phyloP scores from a whole-genome alignment of 1,140 invertebrate genomes.

The Diachasma alloeum region DNA sequence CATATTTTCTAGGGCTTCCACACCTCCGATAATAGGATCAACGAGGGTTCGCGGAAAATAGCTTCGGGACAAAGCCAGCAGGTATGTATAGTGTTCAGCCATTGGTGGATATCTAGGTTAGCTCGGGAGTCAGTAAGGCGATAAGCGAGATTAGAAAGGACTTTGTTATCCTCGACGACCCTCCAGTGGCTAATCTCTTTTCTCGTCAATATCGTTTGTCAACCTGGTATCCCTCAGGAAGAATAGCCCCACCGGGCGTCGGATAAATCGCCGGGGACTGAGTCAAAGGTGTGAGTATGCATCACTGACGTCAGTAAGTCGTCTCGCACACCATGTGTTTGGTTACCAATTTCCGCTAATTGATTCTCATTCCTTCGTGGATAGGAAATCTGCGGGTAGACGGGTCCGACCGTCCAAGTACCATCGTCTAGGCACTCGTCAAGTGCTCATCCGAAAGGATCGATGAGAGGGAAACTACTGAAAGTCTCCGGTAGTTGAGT shows the following conservation, averaged over 20 bases:
- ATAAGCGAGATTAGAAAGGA: conserved; percentile 51
- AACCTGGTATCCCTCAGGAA: conserved; percentile 11
- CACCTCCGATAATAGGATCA: conserved; percentile 49
- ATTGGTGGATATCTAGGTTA: conserved; percentile 7
- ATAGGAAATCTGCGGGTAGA: neutral
- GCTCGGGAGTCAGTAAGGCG: conserved; percentile 32
- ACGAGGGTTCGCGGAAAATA: conserved; percentile 31
- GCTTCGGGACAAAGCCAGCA: conserved; percentile 23
- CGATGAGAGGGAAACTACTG: conserved; percentile 27
- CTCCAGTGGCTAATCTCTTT: neutral
- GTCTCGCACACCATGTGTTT: neutral
- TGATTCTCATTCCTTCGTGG: neutral
- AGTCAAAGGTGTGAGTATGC: conserved; percentile 9
- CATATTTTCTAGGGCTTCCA: conserved; percentile 40
- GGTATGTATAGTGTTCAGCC: conserved; percentile 10
- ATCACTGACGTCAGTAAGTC: neutral
- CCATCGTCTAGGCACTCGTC: neutral
- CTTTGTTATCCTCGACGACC: conserved; percentile 41
- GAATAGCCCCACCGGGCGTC: neutral
- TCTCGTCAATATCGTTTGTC: conserved; percentile 27
- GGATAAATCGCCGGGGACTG: conserved; percentile 20
- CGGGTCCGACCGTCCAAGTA: neutral
- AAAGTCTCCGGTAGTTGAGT: conserved; percentile 23
- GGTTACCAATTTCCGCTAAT: neutral
- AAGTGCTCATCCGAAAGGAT: neutral